phyloP scores from a whole-genome alignment of 2,888 invertebrate species.

The Leptinotarsa peninsularis region DNA sequence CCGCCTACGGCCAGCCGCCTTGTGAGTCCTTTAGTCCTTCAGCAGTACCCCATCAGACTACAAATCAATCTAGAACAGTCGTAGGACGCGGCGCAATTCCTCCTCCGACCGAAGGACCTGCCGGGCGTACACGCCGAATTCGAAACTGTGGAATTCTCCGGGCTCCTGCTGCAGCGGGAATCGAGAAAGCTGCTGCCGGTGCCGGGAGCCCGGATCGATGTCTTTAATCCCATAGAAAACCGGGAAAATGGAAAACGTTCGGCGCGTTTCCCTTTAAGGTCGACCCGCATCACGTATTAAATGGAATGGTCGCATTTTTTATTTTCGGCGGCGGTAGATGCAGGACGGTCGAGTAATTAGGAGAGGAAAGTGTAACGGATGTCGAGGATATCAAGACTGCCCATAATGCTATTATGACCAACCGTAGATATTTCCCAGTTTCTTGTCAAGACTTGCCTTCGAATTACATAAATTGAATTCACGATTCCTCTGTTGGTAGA shows the following conservation, averaged over 20 bases:
- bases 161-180: neutral
- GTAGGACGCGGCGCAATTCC: neutral
- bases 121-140: neutral
- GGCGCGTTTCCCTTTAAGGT: constrained; percentile 37
- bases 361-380: neutral
- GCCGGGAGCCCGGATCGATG: constrained; percentile 32
- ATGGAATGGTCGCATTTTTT: constrained; percentile 24
- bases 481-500: too few relatives aligned
- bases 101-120: neutral
- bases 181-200: constrained; percentile 9
- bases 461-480: too few relatives aligned
- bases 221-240: constrained; percentile 28
- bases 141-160: constrained; percentile 14
- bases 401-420: neutral
- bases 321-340: constrained; percentile 21
- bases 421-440: too few relatives aligned
- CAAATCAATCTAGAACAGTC: constrained; percentile 1
- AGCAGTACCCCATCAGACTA: neutral
- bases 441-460: too few relatives aligned
- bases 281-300: constrained; percentile 32
- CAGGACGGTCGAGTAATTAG: neutral
- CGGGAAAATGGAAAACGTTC: constrained; percentile 25
- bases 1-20: neutral
- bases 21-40: neutral
- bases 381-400: neutral